Percentiles rank a stretch among this genome's conserved stretches.
Evolutionary conservation across 2,888 invertebrate species (phyloP).

Genomic region (Netelia melanura): DNA sequence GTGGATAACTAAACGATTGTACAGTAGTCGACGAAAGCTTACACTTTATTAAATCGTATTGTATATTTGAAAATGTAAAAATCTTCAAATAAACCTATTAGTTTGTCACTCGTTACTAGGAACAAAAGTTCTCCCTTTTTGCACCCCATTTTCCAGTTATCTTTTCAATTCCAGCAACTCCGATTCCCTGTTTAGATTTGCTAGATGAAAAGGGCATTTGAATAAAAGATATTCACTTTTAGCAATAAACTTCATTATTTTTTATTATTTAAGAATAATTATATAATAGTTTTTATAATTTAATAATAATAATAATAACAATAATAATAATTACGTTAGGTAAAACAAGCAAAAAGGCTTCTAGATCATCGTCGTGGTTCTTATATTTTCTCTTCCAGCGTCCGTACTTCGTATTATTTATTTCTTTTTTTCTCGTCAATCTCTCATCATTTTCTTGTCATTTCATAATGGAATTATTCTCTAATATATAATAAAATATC

Average conservation of each 20-base stretch:
- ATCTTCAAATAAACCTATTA: constrained; percentile 40
- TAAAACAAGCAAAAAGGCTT: constrained; percentile 76
- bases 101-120: constrained; percentile 11
- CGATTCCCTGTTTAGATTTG: too few relatives aligned
- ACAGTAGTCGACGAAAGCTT: constrained; percentile 48
- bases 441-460: constrained; percentile 31
- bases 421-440: neutral
- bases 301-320: constrained; percentile 72
- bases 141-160: too few relatives aligned
- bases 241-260: constrained; percentile 79
- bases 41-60: constrained; percentile 30
- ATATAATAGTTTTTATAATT: constrained; percentile 75
- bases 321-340: constrained; percentile 49
- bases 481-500: constrained; percentile 77
- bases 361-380: constrained; percentile 61
- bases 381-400: neutral
- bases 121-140: neutral
- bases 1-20: constrained; percentile 32
- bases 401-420: constrained; percentile 51
- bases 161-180: too few relatives aligned
- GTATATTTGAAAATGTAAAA: constrained; percentile 32
- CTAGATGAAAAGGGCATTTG: neutral
- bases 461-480: constrained; percentile 76
- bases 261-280: constrained; percentile 79
- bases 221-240: constrained; percentile 47